These are phyloP conservation scores for Agelastica alni DNA, from an alignment of 2,888 invertebrate species.

Conservation along the genomic window DNA sequence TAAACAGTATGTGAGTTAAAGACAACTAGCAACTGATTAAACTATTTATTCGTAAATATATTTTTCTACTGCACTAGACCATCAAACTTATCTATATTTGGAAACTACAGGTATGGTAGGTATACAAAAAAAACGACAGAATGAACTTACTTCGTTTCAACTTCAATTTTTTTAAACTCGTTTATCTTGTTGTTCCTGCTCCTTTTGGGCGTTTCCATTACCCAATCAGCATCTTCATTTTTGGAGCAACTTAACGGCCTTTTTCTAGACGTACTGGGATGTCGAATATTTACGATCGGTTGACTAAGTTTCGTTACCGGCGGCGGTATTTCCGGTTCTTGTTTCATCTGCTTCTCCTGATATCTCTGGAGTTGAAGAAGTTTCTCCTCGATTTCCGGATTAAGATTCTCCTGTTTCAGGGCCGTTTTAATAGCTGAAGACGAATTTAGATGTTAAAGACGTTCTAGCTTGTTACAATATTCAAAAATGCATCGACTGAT, in stretches of 20 bases:
- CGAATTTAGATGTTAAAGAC: no score
- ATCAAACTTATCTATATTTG: no score
- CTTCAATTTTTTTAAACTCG: conserved; percentile 48
- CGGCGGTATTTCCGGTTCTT: conserved; percentile 40
- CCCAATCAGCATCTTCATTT: conserved; percentile 57
- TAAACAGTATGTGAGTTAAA: no score
- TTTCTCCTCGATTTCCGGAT: conserved; percentile 92
- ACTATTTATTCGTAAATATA: no score
- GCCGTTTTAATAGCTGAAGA: conserved; percentile 84
- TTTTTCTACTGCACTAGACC: no score
- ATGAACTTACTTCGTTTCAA: conserved; percentile 50
- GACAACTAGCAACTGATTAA: no score
- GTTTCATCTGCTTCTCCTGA: conserved; percentile 79
- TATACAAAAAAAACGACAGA: no score
- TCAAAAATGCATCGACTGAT: no score
- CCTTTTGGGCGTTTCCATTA: conserved; percentile 57
- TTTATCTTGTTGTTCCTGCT: conserved; percentile 45
- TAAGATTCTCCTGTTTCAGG: conserved; percentile 87
- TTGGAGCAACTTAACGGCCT: conserved; percentile 50
- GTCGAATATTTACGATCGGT: conserved; percentile 45
- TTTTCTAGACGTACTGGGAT: conserved; percentile 47
- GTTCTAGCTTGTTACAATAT: no score
- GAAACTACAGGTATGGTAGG: no score
- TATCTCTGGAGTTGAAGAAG: conserved; percentile 84
- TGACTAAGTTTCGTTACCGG: conserved; percentile 46